These are phyloP conservation scores for Dufourea novaeangliae DNA, from an alignment of 1,140 invertebrate species.

Conservation along the genomic window DNA sequence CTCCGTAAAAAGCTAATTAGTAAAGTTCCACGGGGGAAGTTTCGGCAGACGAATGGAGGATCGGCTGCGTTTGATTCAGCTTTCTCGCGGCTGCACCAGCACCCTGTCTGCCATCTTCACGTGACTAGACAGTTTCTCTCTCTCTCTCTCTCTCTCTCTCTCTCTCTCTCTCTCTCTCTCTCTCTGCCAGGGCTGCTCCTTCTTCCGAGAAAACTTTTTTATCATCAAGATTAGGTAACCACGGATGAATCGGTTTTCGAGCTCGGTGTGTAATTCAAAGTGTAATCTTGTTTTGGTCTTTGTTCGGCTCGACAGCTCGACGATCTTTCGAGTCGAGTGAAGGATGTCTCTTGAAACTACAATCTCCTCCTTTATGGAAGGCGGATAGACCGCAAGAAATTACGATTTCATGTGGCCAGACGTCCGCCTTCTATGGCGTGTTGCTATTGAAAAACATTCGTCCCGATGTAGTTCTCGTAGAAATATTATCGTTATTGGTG, in stretches of 20 bases:
- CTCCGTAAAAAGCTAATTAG: too few relatives aligned
- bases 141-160: background rate
- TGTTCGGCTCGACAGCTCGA: background rate
- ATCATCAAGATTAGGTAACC: conserved; percentile 14
- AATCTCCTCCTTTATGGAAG: too few relatives aligned
- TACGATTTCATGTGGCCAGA: too few relatives aligned
- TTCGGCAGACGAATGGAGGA: background rate
- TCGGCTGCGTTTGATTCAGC: too few relatives aligned
- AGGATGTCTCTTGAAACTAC: background rate
- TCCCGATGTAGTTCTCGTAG: too few relatives aligned
- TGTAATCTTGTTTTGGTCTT: conserved; percentile 20
- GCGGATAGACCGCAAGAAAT: too few relatives aligned
- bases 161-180: background rate
- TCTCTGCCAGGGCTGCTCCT: background rate
- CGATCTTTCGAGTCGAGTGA: background rate
- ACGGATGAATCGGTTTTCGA: conserved; percentile 3
- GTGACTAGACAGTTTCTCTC: background rate
- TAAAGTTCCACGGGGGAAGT: too few relatives aligned
- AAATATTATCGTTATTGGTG: too few relatives aligned
- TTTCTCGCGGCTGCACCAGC: background rate
- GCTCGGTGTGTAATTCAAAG: conserved; percentile 12
- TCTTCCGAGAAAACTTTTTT: conserved; percentile 16
- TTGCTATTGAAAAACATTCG: too few relatives aligned
- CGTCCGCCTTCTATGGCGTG: too few relatives aligned
- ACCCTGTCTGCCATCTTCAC: background rate